Evolutionary conservation across 1,140 invertebrate genomes (phyloP), one percentile per base, ranked within the genome.

Genomic region (Drosophila rhopaloa): DNA sequence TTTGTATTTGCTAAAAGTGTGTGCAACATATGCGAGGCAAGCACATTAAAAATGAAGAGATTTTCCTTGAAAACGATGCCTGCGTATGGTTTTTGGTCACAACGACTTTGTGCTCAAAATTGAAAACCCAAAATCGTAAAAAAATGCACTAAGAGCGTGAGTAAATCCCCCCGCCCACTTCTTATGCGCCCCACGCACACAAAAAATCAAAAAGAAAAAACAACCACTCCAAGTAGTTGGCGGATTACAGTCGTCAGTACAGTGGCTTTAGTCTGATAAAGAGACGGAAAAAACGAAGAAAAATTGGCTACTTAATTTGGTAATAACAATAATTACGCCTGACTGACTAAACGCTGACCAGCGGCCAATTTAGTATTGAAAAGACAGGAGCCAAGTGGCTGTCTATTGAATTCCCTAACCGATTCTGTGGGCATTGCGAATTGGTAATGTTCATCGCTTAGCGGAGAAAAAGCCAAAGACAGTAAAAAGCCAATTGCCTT

Each of bases 261-360:
- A 29, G 78, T 68, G 53, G 72, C 62, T 57, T 76, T 48, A 54
- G 68, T 58, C 80, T 76, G 81, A 81, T 86, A 86, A 85, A 88
- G 56, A 79, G 76, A 46, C n/a, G 13, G 71, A 79, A 88, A 79
- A 78, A 76, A 48, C 53, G 55, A 76, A 37, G 44, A 88, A 83
- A 88, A 84, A 88, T 84, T 89, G 84, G 84, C 84, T 88, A 81
- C 84, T 88, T 88, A 88, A 88, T 88, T 88, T 88, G 84, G 84
- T 89, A 88, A 88, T 88, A 88, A 88, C 84, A 88, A 88, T 88
- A 88, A 88, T 88, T 88, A 88, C 84, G 84, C 80, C 73, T 89
- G 77, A 77, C 84, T 88, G 83, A 84, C 84, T 89, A 83, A 88
- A 89, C 83, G 83, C 50, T 88, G 75, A 86, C 82, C 82, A 82